Evolutionary conservation across 2,113 vertebrate species (phyloP).

Genomic region (Chinchilla lanigera): DNA sequence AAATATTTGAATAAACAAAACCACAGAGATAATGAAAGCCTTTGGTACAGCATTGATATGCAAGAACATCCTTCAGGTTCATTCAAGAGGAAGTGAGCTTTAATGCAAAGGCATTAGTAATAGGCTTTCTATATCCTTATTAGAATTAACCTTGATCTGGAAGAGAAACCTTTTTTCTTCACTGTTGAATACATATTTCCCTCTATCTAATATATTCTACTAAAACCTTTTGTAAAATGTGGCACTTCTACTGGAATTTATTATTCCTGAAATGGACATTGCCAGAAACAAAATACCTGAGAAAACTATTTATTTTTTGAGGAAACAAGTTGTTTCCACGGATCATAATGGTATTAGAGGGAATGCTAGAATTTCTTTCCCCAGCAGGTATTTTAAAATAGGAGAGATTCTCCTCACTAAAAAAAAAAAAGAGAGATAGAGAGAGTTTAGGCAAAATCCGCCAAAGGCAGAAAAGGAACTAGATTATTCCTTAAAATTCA

Average conservation of each 20-base stretch:
- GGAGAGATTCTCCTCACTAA: background rate
- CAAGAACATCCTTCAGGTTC: constrained; percentile 48
- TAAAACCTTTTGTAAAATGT: constrained; percentile 20
- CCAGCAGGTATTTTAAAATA: constrained; percentile 51
- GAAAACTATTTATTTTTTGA: constrained; percentile 66
- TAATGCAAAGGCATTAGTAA: constrained; percentile 57
- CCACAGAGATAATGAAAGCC: constrained; percentile 61
- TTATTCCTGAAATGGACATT: constrained; percentile 56
- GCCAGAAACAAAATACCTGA: constrained; percentile 64
- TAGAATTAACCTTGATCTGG: constrained; percentile 74
- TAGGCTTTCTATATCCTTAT: constrained; percentile 71
- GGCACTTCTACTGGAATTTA: constrained; percentile 46
- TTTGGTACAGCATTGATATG: constrained; percentile 56
- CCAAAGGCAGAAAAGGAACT: constrained; percentile 15
- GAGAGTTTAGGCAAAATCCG: constrained; percentile 34
- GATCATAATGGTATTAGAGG: constrained; percentile 51
- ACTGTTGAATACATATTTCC: constrained; percentile 59
- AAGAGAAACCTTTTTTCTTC: constrained; percentile 68
- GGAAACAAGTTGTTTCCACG: constrained; percentile 59
- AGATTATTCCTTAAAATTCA: constrained; percentile 59
- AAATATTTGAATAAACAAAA: constrained; percentile 66
- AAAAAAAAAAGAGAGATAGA: background rate
- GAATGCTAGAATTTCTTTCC: constrained; percentile 35
- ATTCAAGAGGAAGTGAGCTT: constrained; percentile 65
- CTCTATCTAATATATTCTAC: constrained; percentile 47